Base-by-base conservation (phyloP, 2,888 invertebrate species). In the Serrognathus titanus region DNA sequence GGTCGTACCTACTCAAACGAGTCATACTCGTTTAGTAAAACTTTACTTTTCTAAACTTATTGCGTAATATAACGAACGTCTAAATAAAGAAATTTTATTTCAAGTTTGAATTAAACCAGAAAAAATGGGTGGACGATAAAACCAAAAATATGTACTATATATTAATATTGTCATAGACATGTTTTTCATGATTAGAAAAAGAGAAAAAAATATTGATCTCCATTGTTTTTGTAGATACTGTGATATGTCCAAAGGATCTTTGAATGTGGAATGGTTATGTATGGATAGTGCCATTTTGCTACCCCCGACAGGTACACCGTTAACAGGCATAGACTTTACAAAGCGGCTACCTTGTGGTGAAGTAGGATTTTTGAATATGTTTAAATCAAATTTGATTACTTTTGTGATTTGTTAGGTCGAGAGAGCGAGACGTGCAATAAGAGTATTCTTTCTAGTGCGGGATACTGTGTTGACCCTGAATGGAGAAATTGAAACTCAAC, bases 271-370 rank as follows among this genome's bases (percentile, higher is more conserved):
- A 75, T 94, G 93, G 85, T 77, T 99, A 62, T 94, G 95, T 78
- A 96, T 96, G 93, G 98, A 99, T 77, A 92, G 95, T 48, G 92
- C 92, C 53, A 90, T 99, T 69, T 81, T 99, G 53, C 79, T 99
- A 65, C 96, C 97, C 0, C 98, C 98, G 0, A 96, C 95, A 0
- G 90, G 93, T 16, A 97, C 98, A 0, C 97, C 97, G 0, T 87
- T 97, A 81, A 97, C 97, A 1, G 97, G 96, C 1, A 94, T 98
- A 60, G 90, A 90, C 64, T 97, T 99, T 74, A 90, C 90, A 46
- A 94, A 96, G 73, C 83, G 98, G 66, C 78, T 98, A 64, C 97
- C 98, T 0, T 97, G 97, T 76, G 98, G 97, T 59, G 97, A 98
- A 82, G 94, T 94, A 82, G 76, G 80, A 80, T 45, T 53, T 51